A percentile compares a stretch with the other conserved stretches of the same genome.
Evolutionary conservation across 2,113 vertebrate species (phyloP).

Genomic region (Halcyon malimbica): DNA sequence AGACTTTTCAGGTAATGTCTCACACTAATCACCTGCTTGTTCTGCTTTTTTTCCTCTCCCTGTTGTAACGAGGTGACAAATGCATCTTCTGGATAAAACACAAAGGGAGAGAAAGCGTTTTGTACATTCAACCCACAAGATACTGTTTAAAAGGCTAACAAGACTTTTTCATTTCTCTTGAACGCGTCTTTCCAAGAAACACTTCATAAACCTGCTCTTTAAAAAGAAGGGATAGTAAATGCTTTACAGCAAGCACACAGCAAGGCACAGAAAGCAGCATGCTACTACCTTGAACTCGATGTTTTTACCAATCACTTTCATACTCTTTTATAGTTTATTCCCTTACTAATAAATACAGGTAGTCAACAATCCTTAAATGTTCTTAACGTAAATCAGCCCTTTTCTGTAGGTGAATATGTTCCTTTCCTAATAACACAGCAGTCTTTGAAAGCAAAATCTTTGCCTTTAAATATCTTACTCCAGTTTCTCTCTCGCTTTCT

Average conservation of each 20-base stretch:
- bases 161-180: conserved; percentile 12
- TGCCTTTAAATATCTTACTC: not conserved
- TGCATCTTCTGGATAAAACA: not conserved
- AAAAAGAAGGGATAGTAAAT: conserved; percentile 28
- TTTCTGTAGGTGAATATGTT: not conserved
- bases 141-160: not conserved
- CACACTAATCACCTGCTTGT: not conserved
- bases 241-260: not conserved
- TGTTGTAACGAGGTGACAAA: not conserved
- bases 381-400: not conserved
- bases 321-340: not conserved
- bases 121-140: not conserved
- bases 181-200: conserved; percentile 44
- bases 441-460: not conserved
- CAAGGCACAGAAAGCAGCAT: not conserved
- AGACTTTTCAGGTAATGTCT: not conserved
- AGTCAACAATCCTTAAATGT: not conserved
- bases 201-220: conserved; percentile 56
- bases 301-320: not conserved
- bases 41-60: not conserved
- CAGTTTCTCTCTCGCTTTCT: not conserved
- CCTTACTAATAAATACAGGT: not conserved
- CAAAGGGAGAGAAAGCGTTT: not conserved
- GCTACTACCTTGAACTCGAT: not conserved
- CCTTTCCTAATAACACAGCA: not conserved